Base-by-base conservation (phyloP, 2,113 vertebrate genomes). In the Limnothrissa miodon region DNA sequence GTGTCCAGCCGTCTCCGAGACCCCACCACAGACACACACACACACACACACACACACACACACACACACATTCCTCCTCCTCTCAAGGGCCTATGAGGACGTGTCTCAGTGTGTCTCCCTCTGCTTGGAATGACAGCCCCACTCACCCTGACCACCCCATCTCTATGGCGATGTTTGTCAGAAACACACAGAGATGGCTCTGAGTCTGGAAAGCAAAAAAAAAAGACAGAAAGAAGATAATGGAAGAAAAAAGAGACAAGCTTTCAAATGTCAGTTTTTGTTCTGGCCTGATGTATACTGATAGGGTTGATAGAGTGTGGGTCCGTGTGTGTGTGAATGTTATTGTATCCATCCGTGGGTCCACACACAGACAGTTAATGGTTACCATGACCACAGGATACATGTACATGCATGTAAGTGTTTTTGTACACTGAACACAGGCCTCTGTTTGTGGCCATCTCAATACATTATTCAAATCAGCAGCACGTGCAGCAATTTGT, bases 261-360 rank as follows among this genome's bases (percentile, higher is more conserved):
- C 66, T 74, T 74, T 74, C 66, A 74, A 36, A 74, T 74, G 66
- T 36, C 66, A 74, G 29, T 17, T 74, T 74, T 74, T 74, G 11
- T 17, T 36, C 13, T 74, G 11, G 51, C 36, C 66, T 74, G 33
- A 74, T 74, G 10, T 74, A 15, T 39, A 39, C 66, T 36, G 25
- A 66, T 29, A 66, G 59, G n/a, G 9, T 36, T 36, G 66, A 74
- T 36, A 36, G 51, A 56, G 51, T 39, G 59, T 66, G n/a, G 13
- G 59, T 66, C 10, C 29, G 25, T 66, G n/a, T 66, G n/a, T 66
- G n/a, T 66, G 59, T 66, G n/a, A 33, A 9, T 66, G 8, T 33
- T 7, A 33, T n/a, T 66, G 25, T 33, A 8, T 66, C 25, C 33
- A 8, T 66, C 8, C 33, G 25, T 66, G 59, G n/a, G 2, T 33